These are phyloP conservation scores for Latrodectus geometricus DNA, from an alignment of 1,140 invertebrate species.

Conservation along the genomic window DNA sequence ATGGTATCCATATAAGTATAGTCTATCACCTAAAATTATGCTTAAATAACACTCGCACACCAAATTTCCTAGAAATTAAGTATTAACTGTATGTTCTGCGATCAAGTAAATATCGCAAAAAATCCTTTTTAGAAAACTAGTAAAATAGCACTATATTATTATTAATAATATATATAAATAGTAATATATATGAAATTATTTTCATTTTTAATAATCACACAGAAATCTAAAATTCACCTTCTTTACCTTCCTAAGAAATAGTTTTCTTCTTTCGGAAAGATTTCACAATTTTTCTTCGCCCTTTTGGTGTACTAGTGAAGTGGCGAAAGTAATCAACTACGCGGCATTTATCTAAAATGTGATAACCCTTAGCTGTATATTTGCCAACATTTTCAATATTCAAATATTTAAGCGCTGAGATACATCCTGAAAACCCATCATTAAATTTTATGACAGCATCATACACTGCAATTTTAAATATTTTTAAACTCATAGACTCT, in stretches of 20 bases:
- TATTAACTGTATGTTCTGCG: no score
- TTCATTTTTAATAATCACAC: no score
- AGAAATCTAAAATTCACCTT: neutral
- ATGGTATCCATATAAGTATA: no score
- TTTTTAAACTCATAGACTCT: slow-evolving; percentile 21
- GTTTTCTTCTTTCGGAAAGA: neutral
- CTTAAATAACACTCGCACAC: no score
- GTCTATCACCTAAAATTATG: no score
- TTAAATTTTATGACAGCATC: slow-evolving; percentile 28
- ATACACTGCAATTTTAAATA: slow-evolving; percentile 13
- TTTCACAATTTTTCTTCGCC: neutral
- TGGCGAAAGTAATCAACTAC: neutral
- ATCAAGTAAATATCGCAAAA: no score
- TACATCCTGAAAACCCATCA: slow-evolving; percentile 1
- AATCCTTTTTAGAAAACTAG: no score
- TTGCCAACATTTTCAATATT: neutral
- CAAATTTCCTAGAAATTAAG: no score
- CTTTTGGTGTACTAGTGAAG: neutral
- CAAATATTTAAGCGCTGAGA: neutral
- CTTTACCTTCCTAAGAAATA: neutral
- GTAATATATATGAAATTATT: no score
- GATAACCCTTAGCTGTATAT: neutral
- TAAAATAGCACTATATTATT: no score
- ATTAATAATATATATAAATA: no score
- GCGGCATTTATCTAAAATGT: neutral